Base-by-base conservation (phyloP, 1,140 invertebrate species). In the Trachymyrmex cornetzi region DNA sequence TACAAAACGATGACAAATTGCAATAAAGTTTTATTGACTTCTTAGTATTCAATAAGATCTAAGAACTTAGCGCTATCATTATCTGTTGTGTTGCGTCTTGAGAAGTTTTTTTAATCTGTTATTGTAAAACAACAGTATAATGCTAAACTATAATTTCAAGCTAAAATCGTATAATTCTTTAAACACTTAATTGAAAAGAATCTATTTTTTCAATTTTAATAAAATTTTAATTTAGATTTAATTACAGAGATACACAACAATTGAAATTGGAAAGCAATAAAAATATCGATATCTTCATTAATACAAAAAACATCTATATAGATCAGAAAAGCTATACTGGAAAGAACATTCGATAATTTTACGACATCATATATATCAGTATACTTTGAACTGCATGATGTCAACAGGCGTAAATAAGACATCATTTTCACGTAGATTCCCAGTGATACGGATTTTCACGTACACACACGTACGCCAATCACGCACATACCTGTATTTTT, bases 21-120 rank as follows among this genome's bases (percentile, higher is more conserved):
- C 59, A 84, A 84, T 84, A 84, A 84, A 84, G 19, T 84, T 84
- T 84, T 84, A 84, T 84, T 61, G 55, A 38, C 69, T 34, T 61
- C 67, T 82, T 12, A 30, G 53, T 12, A 74, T 59, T 74, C 34
- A 63, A 74, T 27, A 19, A 38, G 66, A 57, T 34, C n/a, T 16
- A n/a, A 19, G 59, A 63, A 34, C 61, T 48, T 63, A 27, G 22
- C 11, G 16, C 55, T 63, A 30, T 75, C 27, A 2, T 55, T 55
- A 59, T 71, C n/a, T 16, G 14, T 63, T 16, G 11, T 48, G 5
- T 24, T 57, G 34, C 74, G 34, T 61, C 34, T 44, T 55, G 55
- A 24, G 5, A 53, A 69, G 38, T 57, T 9, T 53, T 9, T n/a
- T 48, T 48, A 7, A 50, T 64, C 24, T n/a, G 2, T 48, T 9